Evolutionary conservation across 2,113 vertebrate genomes (phyloP).

Genomic region (Sinosuthora webbiana): DNA sequence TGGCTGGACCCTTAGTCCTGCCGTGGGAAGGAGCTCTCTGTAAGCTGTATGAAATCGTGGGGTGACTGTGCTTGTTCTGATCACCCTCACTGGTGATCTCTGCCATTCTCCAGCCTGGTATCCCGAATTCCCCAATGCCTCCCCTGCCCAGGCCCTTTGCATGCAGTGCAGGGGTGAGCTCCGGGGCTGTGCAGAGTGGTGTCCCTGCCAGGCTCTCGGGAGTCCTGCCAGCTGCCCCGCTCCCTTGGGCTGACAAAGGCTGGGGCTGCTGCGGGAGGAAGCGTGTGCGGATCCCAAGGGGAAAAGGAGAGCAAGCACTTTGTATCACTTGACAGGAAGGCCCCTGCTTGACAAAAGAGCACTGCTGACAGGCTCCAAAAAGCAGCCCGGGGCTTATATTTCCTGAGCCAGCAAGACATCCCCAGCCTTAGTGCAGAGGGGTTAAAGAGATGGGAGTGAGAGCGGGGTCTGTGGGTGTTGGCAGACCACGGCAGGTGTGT

Average conservation of each 20-base stretch:
- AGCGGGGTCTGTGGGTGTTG: not conserved
- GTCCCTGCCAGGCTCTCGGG: not conserved
- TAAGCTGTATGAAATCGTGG: not conserved
- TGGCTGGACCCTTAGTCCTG: not conserved
- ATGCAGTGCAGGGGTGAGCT: not conserved
- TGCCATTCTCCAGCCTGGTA: not conserved
- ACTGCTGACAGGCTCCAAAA: slow-evolving; percentile 49
- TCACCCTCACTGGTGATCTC: not conserved
- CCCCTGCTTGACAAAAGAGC: slow-evolving; percentile 51
- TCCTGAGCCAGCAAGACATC: not conserved
- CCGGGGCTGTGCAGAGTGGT: not conserved
- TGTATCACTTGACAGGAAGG: slow-evolving; percentile 59
- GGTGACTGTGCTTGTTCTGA: not conserved
- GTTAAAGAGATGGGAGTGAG: not conserved
- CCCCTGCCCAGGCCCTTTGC: not conserved
- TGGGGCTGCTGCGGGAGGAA: slow-evolving; percentile 8
- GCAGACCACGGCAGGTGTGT: not conserved
- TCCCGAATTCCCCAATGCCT: not conserved
- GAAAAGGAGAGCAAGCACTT: slow-evolving; percentile 51
- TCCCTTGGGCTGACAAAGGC: slow-evolving; percentile 15
- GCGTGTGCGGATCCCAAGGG: not conserved
- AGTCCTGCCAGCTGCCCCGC: not conserved
- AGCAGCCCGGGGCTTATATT: not conserved
- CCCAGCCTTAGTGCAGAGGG: not conserved
- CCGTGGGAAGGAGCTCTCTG: not conserved